A percentile compares a stretch with the other conserved stretches of the same genome.
Conservation (phyloP, 2,113 vertebrate genomes). For the Dipodomys merriami region DNA sequence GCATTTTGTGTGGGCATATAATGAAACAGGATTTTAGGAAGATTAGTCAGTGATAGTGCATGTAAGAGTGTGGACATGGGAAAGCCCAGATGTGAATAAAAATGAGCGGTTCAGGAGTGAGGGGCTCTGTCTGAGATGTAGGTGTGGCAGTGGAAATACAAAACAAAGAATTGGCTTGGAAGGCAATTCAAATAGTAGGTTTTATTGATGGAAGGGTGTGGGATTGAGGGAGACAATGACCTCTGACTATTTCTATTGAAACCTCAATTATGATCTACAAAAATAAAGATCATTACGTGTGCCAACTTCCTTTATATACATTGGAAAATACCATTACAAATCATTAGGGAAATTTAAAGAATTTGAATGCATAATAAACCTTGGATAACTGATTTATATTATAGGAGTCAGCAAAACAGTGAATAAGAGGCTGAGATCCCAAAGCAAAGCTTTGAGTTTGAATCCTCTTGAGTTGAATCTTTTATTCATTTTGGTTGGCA, state of each 20-base stretch:
- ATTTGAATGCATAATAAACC: neutral
- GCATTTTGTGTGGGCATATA: neutral
- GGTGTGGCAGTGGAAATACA: neutral
- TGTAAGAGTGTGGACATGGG: neutral
- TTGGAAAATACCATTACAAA: slow-evolving; percentile 21
- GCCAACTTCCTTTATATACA: neutral
- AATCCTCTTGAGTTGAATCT: slow-evolving; percentile 21
- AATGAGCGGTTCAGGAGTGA: neutral
- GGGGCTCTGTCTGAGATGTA: neutral
- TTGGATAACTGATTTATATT: neutral
- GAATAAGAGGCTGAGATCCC: neutral
- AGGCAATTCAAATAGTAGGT: neutral
- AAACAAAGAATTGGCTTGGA: slow-evolving; percentile 13
- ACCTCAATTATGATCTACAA: neutral
- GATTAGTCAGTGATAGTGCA: neutral
- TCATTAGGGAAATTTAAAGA: neutral
- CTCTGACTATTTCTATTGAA: neutral
- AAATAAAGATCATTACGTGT: slow-evolving; percentile 21
- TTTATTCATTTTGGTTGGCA: slow-evolving; percentile 53
- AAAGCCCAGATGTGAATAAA: neutral
- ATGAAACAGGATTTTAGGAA: neutral
- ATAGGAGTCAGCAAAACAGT: neutral
- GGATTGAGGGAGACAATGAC: neutral
- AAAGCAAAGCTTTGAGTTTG: slow-evolving; percentile 9
- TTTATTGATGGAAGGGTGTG: neutral